These are phyloP conservation scores for Chironomus tentans DNA, from an alignment of 2,888 invertebrate species.

Conservation along the genomic window DNA sequence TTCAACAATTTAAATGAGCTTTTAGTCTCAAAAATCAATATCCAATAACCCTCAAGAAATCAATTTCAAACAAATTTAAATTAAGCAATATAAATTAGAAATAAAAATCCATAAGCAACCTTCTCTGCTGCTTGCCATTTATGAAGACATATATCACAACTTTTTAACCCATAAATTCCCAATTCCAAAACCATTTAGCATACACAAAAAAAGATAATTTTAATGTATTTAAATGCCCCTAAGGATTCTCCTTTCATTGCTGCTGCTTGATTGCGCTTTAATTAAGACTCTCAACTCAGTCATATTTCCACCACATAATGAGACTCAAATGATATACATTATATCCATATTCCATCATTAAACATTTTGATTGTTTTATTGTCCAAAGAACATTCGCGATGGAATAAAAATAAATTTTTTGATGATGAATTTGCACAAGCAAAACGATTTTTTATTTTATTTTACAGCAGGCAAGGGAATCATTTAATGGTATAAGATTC, in stretches of 20 bases:
- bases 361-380: conserved; percentile 23
- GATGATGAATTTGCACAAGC: not conserved
- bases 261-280: conserved; percentile 25
- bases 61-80: too few relatives aligned
- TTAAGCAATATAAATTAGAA: too few relatives aligned
- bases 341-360: conserved; percentile 1
- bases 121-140: too few relatives aligned
- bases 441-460: too few relatives aligned
- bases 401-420: too few relatives aligned
- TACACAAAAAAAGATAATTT: not conserved
- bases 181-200: too few relatives aligned
- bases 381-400: not conserved
- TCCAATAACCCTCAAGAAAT: too few relatives aligned
- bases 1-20: too few relatives aligned
- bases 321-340: not conserved
- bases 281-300: not conserved
- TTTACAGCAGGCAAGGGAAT: not conserved
- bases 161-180: too few relatives aligned
- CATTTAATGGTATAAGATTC: not conserved
- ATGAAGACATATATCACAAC: too few relatives aligned
- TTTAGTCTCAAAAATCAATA: too few relatives aligned
- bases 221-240: not conserved
- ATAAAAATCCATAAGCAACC: too few relatives aligned
- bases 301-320: not conserved
- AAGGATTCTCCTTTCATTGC: not conserved